These are phyloP conservation scores for Acromyrmex echinatior DNA, from an alignment of 1,140 invertebrate genomes.

Conservation along the genomic window DNA sequence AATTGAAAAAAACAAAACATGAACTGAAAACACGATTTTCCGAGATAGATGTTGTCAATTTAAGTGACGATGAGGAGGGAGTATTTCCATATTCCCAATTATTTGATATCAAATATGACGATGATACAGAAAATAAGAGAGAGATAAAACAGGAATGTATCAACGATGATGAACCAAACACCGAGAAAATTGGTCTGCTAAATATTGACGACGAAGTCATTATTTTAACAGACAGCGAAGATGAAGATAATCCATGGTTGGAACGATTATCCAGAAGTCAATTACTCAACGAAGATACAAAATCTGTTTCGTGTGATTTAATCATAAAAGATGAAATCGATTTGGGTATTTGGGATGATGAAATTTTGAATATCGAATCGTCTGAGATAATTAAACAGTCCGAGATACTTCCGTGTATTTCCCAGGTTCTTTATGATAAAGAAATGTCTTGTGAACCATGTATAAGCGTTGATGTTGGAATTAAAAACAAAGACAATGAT, in stretches of 20 bases:
- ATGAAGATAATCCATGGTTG: slow-evolving; percentile 74
- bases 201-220: slow-evolving; percentile 72
- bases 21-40: slow-evolving; percentile 68
- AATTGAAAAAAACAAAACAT: slow-evolving; percentile 64
- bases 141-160: slow-evolving; percentile 64
- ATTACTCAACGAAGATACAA: slow-evolving; percentile 58
- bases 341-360: slow-evolving; percentile 31
- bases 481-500: background rate
- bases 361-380: background rate
- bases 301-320: background rate
- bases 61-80: slow-evolving; percentile 75
- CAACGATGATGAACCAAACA: slow-evolving; percentile 30
- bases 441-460: background rate
- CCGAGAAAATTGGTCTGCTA: slow-evolving; percentile 48
- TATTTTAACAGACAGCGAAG: slow-evolving; percentile 74
- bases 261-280: slow-evolving; percentile 70
- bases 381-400: too few species aligned
- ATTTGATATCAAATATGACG: slow-evolving; percentile 67
- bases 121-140: slow-evolving; percentile 23
- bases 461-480: background rate
- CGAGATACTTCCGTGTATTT: background rate
- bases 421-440: background rate
- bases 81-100: slow-evolving; percentile 78
- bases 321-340: slow-evolving; percentile 9
- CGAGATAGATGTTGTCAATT: slow-evolving; percentile 69